Evolutionary conservation across 2,888 invertebrate genomes (phyloP), one percentile per base, ranked within the genome.

Genomic region (Drosophila emarginata): DNA sequence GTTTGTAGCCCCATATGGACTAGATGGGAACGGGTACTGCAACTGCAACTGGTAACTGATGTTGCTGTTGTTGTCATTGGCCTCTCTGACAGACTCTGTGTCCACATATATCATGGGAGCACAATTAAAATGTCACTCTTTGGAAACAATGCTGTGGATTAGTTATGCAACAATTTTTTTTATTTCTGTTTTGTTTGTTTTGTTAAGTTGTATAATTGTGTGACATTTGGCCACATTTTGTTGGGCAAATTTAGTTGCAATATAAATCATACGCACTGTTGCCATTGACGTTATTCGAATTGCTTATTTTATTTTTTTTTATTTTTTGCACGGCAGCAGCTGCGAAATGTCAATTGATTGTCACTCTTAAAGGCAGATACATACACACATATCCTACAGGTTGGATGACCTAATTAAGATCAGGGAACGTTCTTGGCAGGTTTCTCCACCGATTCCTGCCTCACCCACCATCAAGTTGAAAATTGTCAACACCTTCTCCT

Each of bases 181-280:
- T 36, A 28, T 72, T 64, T 45, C 12, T 23, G 58, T 54, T 58
- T n/a, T 12, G 53, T 52, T 61, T 28, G 32, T 18, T 21, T 59
- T 15, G 36, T 54, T 64, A 37, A 32, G 58, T 37, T 39, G 60
- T 50, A 45, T 64, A 61, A 56, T 61, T 79, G 50, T 77, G 72
- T 63, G 84, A 79, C 87, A 86, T 81, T 79, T 78, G 62, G 64
- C 21, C 67, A 62, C 62, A 57, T 70, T 69, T 50, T 45, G 69
- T 67, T 65, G 40, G 18, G 40, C 15, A 45, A 45, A 45, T 18
- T 45, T 45, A 45, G 40, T 45, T 76, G 64, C 4, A 51, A 74
- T 74, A 87, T 87, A 83, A 87, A 79, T 87, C 85, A 83, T 83
- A 83, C 87, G 83, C 87, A 85, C 75, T 61, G 82, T 77, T 76